These are phyloP conservation scores for Simalia tracyae DNA, from an alignment of 2,797 vertebrate genomes.

Conservation along the genomic window DNA sequence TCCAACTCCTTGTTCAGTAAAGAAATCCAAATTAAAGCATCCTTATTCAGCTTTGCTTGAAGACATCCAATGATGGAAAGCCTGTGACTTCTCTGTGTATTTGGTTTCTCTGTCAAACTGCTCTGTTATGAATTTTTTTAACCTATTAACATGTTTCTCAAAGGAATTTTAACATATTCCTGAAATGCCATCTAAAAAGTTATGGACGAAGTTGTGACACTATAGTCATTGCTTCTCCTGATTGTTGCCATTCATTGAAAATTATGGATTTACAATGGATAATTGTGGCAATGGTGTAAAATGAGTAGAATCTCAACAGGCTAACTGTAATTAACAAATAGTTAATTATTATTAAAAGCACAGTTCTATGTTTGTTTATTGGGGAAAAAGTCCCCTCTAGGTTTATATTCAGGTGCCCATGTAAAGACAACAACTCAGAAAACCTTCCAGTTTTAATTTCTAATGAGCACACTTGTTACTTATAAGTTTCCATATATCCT, in stretches of 20 bases:
- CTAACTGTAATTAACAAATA: not conserved
- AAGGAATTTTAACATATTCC: not conserved
- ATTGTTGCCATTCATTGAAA: not conserved
- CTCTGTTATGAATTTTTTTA: not conserved
- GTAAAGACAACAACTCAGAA: not conserved
- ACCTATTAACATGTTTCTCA: not conserved
- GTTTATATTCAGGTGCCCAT: not conserved
- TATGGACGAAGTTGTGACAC: not conserved
- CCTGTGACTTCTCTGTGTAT: not conserved
- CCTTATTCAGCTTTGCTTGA: not conserved
- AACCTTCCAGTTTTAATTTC: not conserved
- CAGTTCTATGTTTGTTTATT: not conserved
- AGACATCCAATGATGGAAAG: not conserved
- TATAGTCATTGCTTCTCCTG: not conserved
- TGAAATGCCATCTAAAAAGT: not conserved
- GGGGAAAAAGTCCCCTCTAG: not conserved
- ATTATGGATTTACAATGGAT: not conserved
- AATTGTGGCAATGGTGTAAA: not conserved
- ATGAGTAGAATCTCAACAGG: not conserved
- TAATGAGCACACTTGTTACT: not conserved
- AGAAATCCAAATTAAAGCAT: not conserved
- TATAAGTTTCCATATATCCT: not conserved
- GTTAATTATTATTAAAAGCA: not conserved
- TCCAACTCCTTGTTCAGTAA: not conserved
- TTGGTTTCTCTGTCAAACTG: not conserved